A percentile compares a stretch with the other conserved stretches of the same genome.
Conservation (phyloP, 2,888 invertebrate genomes). For the Drosophila barbarae region DNA sequence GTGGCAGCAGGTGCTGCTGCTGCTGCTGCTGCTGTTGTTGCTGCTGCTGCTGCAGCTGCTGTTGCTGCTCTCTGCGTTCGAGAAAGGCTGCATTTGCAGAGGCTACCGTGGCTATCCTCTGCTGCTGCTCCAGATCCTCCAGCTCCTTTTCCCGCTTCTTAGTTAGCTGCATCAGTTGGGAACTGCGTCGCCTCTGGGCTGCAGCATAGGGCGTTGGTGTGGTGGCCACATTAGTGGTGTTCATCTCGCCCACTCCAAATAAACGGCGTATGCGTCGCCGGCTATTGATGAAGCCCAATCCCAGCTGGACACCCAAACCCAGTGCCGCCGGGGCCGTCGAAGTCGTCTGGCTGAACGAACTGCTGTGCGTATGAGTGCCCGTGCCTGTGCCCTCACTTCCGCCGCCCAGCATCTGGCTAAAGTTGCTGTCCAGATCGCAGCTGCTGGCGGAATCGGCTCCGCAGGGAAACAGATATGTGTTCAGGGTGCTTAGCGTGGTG, state of each 20-base stretch:
- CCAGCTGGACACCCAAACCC: constrained; percentile 53
- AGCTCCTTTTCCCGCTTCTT: constrained; percentile 67
- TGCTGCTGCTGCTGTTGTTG: constrained; percentile 52
- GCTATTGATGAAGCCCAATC: constrained; percentile 70
- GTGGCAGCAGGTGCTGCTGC: constrained; percentile 37
- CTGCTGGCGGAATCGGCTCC: constrained; percentile 74
- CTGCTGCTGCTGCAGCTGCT: constrained; percentile 43
- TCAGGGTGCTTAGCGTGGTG: constrained; percentile 77
- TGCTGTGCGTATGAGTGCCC: constrained; percentile 35
- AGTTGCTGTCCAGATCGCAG: constrained; percentile 78
- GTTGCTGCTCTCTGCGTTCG: constrained; percentile 60
- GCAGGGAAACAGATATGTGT: constrained; percentile 79
- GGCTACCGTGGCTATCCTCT: constrained; percentile 70
- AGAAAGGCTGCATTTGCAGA: constrained; percentile 72
- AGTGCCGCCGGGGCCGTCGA: constrained; percentile 38
- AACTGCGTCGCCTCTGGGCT: constrained; percentile 71
- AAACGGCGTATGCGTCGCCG: constrained; percentile 73
- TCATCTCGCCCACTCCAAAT: constrained; percentile 64
- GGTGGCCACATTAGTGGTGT: constrained; percentile 4
- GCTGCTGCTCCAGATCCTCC: constrained; percentile 74
- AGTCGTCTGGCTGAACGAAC: constrained; percentile 39
- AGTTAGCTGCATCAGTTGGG: constrained; percentile 73
- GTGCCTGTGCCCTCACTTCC: constrained; percentile 43
- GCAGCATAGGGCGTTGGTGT: constrained; percentile 54
- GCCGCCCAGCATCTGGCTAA: constrained; percentile 78